Evolutionary conservation across 1,140 invertebrate genomes (phyloP).

Genomic region (Aporrectodea caliginosa): DNA sequence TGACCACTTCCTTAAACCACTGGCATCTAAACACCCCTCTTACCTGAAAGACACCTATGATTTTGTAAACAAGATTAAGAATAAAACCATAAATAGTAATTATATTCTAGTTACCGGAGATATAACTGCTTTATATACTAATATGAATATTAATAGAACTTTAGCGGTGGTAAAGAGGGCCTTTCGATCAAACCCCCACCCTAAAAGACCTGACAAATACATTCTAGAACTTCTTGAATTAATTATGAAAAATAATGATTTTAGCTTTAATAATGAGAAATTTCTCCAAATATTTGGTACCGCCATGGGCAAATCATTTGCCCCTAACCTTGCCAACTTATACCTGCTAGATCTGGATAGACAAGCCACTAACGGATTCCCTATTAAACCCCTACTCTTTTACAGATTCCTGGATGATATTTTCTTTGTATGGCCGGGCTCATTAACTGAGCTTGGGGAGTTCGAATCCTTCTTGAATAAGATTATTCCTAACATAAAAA

Average conservation of each 20-base stretch:
- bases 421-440: neutral
- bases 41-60: conserved; percentile 1
- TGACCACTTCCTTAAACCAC: neutral
- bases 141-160: neutral
- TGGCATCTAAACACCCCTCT: too few relatives aligned
- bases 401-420: conserved; percentile 8
- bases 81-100: neutral
- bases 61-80: conserved; percentile 10
- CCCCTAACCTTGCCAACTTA: neutral
- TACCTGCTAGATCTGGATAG: neutral
- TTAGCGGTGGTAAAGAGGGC: neutral
- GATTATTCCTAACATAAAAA: neutral
- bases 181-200: neutral
- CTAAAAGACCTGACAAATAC: neutral
- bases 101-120: conserved; percentile 6
- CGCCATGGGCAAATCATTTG: conserved; percentile 9
- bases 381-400: neutral
- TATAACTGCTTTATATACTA: conserved; percentile 7
- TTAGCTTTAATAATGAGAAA: neutral
- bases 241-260: conserved; percentile 1
- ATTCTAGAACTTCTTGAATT: neutral
- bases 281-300: neutral
- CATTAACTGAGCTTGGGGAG: neutral
- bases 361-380: neutral
- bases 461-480: neutral